phyloP scores from a whole-genome alignment of 2,113 vertebrate genomes.

The Todiramphus saurophagus region DNA sequence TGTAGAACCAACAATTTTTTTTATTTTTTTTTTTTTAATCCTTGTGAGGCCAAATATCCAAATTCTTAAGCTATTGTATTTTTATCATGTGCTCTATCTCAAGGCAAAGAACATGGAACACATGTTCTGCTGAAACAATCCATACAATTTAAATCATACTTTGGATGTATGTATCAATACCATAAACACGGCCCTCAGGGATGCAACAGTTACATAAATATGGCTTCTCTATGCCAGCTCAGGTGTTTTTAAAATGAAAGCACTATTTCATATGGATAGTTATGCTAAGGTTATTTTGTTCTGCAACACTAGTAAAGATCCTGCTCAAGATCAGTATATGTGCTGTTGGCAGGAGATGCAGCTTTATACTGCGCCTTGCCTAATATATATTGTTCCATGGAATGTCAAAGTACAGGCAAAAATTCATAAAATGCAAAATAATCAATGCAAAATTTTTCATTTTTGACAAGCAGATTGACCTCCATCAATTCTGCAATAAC shows the following conservation, averaged over 20 bases:
- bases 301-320: not conserved
- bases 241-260: not conserved
- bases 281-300: not conserved
- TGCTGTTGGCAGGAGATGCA: not conserved
- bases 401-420: constrained; percentile 20
- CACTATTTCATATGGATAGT: not conserved
- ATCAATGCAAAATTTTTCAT: not conserved
- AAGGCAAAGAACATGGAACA: not conserved
- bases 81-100: not conserved
- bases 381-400: not conserved
- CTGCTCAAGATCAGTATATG: not conserved
- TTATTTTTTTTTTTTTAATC: not conserved
- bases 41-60: not conserved
- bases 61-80: not conserved
- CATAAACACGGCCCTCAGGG: not conserved
- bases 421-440: not conserved
- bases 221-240: not conserved
- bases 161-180: not conserved
- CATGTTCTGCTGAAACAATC: not conserved
- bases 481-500: not conserved
- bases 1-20: not conserved
- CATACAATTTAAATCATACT: not conserved
- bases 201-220: not conserved
- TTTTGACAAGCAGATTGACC: not conserved
- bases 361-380: not conserved